Percentiles rank a stretch among this genome's conserved stretches.
Conservation (phyloP, 2,888 invertebrate species). For the Drosophila antonietae region DNA sequence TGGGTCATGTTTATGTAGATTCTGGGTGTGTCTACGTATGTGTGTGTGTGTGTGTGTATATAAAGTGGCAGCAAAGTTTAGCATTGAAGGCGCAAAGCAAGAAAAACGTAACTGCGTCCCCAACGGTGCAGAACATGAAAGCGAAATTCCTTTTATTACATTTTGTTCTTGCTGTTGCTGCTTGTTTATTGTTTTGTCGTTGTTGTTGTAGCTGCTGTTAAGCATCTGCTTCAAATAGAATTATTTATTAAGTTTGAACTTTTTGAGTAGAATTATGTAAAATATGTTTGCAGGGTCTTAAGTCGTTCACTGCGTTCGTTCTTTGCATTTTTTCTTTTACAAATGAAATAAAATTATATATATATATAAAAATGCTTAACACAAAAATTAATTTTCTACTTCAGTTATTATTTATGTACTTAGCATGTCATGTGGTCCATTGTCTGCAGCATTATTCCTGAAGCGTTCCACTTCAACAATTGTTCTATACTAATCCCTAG, state of each 20-base stretch:
- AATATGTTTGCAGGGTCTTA: slow-evolving; percentile 65
- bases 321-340: slow-evolving; percentile 25
- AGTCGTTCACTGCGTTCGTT: neutral
- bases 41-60: slow-evolving; percentile 12
- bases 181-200: slow-evolving; percentile 19
- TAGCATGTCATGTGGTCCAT: slow-evolving; percentile 17
- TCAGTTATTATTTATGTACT: slow-evolving; percentile 58
- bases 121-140: slow-evolving; percentile 69
- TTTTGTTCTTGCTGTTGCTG: slow-evolving; percentile 38
- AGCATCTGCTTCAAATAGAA: slow-evolving; percentile 73
- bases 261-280: slow-evolving; percentile 70
- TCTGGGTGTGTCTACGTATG: neutral
- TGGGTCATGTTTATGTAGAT: slow-evolving; percentile 37
- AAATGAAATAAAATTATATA: neutral
- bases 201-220: slow-evolving; percentile 36
- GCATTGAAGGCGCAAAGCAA: slow-evolving; percentile 31
- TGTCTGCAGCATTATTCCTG: slow-evolving; percentile 10
- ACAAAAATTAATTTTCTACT: slow-evolving; percentile 71
- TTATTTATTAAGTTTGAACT: slow-evolving; percentile 76
- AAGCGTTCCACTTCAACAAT: slow-evolving; percentile 11
- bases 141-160: slow-evolving; percentile 76
- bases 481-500: slow-evolving; percentile 56
- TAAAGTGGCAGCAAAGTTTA: slow-evolving; percentile 57
- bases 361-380: slow-evolving; percentile 34
- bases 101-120: slow-evolving; percentile 31